A percentile compares a stretch with the other conserved stretches of the same genome.
Conservation (phyloP, 2,113 vertebrate genomes). For the Syngnathus typhle region DNA sequence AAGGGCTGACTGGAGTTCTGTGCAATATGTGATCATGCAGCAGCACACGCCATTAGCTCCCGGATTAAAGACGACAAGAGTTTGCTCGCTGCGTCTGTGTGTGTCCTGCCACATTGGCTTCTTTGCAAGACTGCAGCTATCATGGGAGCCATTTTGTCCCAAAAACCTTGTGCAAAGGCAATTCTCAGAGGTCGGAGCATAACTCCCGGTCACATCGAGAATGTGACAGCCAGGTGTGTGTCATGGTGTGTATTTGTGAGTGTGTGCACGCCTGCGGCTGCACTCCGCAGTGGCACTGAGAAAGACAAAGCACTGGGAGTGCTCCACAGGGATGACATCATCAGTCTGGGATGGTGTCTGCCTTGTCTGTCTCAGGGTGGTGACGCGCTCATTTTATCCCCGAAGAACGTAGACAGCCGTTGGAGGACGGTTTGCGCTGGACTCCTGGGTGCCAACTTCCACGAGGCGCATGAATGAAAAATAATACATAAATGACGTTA, state of each 20-base stretch:
- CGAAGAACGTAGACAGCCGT: slow-evolving; percentile 5
- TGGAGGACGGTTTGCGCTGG: neutral
- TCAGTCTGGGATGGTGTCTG: slow-evolving; percentile 69
- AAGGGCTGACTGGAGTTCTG: slow-evolving; percentile 8
- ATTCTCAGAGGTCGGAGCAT: slow-evolving; percentile 4
- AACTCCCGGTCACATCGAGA: slow-evolving; percentile 43
- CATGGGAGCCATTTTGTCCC: slow-evolving; percentile 38
- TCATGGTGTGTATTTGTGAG: slow-evolving; percentile 16
- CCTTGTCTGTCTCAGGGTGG: slow-evolving; percentile 51
- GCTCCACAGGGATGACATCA: slow-evolving; percentile 68
- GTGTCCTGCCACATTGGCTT: slow-evolving; percentile 15
- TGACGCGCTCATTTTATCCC: slow-evolving; percentile 32
- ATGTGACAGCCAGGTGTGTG: slow-evolving; percentile 51
- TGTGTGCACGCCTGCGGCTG: slow-evolving; percentile 46
- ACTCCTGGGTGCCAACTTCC: neutral
- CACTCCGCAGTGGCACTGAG: slow-evolving; percentile 63
- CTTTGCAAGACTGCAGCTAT: slow-evolving; percentile 15
- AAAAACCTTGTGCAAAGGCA: slow-evolving; percentile 22
- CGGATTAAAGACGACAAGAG: slow-evolving; percentile 8
- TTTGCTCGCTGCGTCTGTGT: slow-evolving; percentile 1
- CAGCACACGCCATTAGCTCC: slow-evolving; percentile 26
- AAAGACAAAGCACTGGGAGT: slow-evolving; percentile 71
- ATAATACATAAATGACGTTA: neutral
- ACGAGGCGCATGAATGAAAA: slow-evolving; percentile 6
- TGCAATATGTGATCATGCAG: slow-evolving; percentile 24